phyloP scores from a whole-genome alignment of 1,140 invertebrate species.

The Hirudo medicinalis region DNA sequence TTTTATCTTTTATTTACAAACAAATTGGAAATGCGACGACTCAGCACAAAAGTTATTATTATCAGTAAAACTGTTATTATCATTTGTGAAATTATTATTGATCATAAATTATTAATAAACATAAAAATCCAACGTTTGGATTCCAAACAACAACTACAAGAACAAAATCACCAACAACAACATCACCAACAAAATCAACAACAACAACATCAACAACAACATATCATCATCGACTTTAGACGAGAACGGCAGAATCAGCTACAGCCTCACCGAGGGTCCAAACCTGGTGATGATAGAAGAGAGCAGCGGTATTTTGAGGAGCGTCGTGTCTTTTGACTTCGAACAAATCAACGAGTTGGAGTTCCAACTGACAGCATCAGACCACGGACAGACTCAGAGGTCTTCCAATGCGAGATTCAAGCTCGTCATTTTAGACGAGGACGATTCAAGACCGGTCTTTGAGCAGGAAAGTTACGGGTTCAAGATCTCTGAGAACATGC shows the following conservation, averaged over 20 bases:
- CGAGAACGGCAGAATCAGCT: constrained; percentile 87
- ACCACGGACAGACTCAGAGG: not conserved
- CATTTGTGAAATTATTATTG: too few species aligned
- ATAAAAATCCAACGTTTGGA: too few species aligned
- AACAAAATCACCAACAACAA: too few species aligned
- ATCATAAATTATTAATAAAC: too few species aligned
- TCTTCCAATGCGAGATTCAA: constrained; percentile 4
- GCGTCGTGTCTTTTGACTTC: constrained; percentile 18
- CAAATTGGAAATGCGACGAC: too few species aligned
- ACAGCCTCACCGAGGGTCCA: constrained; percentile 44
- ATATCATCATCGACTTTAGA: constrained; percentile 38
- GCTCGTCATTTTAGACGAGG: constrained; percentile 17
- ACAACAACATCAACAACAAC: not conserved
- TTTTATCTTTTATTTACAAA: too few species aligned
- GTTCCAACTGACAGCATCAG: constrained; percentile 18
- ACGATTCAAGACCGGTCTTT: constrained; percentile 21
- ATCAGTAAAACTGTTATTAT: too few species aligned
- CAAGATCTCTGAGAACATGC: constrained; percentile 17
- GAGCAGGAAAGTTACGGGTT: constrained; percentile 15
- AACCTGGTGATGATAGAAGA: constrained; percentile 14
- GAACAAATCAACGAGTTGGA: constrained; percentile 19
- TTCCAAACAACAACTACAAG: too few species aligned
- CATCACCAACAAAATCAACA: too few species aligned
- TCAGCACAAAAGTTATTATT: too few species aligned
- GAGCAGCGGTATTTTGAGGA: constrained; percentile 14